A percentile compares a stretch with the other conserved stretches of the same genome.
Conservation (phyloP, 2,797 vertebrate genomes). For the Muscicapa striata region DNA sequence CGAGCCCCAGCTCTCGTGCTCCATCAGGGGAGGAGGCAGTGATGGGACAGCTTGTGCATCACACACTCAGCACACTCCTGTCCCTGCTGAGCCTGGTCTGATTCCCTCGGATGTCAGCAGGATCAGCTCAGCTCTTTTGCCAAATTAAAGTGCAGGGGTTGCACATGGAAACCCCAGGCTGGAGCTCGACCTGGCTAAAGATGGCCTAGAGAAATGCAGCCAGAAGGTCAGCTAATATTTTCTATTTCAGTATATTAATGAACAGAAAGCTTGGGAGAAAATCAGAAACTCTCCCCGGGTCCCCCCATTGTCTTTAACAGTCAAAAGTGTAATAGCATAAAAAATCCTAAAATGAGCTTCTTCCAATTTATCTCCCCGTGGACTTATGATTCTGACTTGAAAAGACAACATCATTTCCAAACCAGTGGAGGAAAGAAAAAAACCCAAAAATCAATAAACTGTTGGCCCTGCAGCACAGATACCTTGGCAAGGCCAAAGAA, state of each 20-base stretch:
- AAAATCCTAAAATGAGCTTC: neutral
- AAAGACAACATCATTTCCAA: slow-evolving; percentile 36
- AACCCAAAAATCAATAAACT: neutral
- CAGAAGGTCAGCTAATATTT: neutral
- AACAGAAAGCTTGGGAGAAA: neutral
- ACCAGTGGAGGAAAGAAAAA: neutral
- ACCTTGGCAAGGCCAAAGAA: slow-evolving; percentile 49
- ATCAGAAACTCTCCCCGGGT: neutral
- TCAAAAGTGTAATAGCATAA: neutral
- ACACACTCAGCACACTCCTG: neutral
- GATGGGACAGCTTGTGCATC: neutral
- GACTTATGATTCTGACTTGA: neutral
- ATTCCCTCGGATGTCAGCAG: rapidly evolving
- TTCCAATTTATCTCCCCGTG: neutral
- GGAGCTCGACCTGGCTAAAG: neutral
- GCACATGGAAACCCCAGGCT: neutral
- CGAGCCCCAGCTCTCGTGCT: neutral
- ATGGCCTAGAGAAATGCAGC: neutral
- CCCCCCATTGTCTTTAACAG: neutral
- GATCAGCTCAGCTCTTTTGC: neutral
- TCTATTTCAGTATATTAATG: neutral
- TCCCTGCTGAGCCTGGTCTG: neutral
- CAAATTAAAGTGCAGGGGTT: neutral
- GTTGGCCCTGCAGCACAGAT: neutral
- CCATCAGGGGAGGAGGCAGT: neutral